phyloP scores from a whole-genome alignment of 2,113 vertebrate species.

The Pogona vitticeps region DNA sequence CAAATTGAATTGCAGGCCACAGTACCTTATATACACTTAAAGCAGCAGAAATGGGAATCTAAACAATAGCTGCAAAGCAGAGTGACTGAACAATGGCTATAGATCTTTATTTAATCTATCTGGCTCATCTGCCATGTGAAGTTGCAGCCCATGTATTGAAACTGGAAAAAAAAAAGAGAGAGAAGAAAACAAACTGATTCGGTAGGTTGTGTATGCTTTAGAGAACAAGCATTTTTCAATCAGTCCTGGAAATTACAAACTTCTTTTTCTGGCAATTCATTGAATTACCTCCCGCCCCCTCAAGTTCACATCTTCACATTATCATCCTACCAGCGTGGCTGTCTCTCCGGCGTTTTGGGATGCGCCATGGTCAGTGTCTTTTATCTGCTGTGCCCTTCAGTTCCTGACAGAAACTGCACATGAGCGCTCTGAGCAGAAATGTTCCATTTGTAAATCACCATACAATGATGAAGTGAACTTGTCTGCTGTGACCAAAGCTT shows the following conservation, averaged over 20 bases:
- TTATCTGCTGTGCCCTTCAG: slow-evolving; percentile 70
- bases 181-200: slow-evolving; percentile 7
- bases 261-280: slow-evolving; percentile 40
- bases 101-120: slow-evolving; percentile 64
- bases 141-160: slow-evolving; percentile 34
- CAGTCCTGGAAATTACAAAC: slow-evolving; percentile 53
- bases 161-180: slow-evolving; percentile 1
- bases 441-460: slow-evolving; percentile 59
- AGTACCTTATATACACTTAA: slow-evolving; percentile 21
- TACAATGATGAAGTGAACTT: slow-evolving; percentile 30
- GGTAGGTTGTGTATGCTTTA: background rate
- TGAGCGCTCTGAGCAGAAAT: slow-evolving; percentile 54
- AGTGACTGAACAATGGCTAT: slow-evolving; percentile 37
- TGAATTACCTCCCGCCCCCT: background rate
- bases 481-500: slow-evolving; percentile 50
- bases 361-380: slow-evolving; percentile 70
- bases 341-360: slow-evolving; percentile 62
- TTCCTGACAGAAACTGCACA: slow-evolving; percentile 64
- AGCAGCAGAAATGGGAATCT: slow-evolving; percentile 27
- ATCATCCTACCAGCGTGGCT: slow-evolving; percentile 53
- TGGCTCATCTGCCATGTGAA: slow-evolving; percentile 28
- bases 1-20: slow-evolving; percentile 25
- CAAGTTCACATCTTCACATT: slow-evolving; percentile 44
- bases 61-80: slow-evolving; percentile 45
- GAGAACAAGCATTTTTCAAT: slow-evolving; percentile 13